These are phyloP conservation scores for Clepsis dumicolana DNA, from an alignment of 2,888 invertebrate genomes.

Conservation along the genomic window DNA sequence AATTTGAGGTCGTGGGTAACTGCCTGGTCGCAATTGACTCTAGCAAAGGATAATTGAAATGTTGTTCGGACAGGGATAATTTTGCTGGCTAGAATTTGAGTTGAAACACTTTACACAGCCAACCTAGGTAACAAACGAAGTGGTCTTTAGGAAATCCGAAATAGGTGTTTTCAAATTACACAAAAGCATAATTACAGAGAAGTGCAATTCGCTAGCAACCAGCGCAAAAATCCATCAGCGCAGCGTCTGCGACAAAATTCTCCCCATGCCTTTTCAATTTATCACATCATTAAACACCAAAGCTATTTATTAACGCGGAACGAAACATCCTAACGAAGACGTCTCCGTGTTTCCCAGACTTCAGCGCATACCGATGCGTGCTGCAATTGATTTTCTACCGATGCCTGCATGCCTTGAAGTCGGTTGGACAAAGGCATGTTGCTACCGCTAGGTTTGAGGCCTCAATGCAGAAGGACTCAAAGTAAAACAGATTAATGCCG, in stretches of 20 bases:
- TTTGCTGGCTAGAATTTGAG: neutral
- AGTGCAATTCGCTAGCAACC: neutral
- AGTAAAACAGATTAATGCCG: neutral
- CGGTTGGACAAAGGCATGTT: neutral
- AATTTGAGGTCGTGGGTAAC: slow-evolving; percentile 33
- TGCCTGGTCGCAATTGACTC: neutral
- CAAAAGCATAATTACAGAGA: too few species aligned
- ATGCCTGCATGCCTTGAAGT: slow-evolving; percentile 4
- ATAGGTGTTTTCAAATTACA: too few species aligned
- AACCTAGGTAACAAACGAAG: neutral
- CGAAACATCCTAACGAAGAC: slow-evolving; percentile 36
- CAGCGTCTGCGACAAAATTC: slow-evolving; percentile 7
- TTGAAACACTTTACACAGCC: neutral
- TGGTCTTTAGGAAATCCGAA: neutral
- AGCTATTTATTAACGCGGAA: slow-evolving; percentile 28
- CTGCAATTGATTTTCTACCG: slow-evolving; percentile 40
- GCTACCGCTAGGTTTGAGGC: neutral
- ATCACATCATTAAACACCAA: slow-evolving; percentile 21
- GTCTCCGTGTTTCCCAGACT: slow-evolving; percentile 25
- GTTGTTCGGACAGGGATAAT: neutral
- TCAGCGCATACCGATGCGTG: slow-evolving; percentile 29
- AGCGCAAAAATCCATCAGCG: neutral
- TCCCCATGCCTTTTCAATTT: slow-evolving; percentile 7
- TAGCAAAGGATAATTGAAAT: slow-evolving; percentile 27
- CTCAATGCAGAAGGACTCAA: neutral